Evolutionary conservation across 2,113 vertebrate species (phyloP).

Genomic region (Podarcis muralis): DNA sequence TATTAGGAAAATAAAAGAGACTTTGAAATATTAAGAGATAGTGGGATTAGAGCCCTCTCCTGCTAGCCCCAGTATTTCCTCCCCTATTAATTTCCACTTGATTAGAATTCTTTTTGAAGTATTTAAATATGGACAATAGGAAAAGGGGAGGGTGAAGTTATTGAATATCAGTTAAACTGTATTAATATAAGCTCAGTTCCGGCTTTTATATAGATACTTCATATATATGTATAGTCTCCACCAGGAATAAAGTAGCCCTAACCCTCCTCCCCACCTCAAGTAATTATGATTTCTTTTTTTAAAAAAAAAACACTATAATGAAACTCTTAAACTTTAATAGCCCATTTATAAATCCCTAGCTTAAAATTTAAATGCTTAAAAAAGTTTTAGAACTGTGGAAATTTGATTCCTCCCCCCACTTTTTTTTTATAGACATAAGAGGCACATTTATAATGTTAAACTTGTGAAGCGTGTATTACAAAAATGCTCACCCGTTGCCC

Average conservation of each 20-base stretch:
- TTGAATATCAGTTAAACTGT: conserved; percentile 99
- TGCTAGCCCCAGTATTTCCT: conserved; percentile 92
- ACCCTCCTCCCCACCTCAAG: conserved; percentile 78
- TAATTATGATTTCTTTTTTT: conserved; percentile 76
- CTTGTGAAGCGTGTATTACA: conserved; percentile 49
- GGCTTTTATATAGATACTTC: conserved; percentile 83
- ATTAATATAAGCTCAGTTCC: conserved; percentile 93
- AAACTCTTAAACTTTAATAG: conserved; percentile 84
- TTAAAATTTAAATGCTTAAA: conserved; percentile 77
- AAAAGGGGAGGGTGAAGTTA: conserved; percentile 97
- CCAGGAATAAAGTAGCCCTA: conserved; percentile 80
- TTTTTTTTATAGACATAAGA: conserved; percentile 46
- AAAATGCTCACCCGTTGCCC: conserved; percentile 1
- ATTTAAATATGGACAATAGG: conserved; percentile 97
- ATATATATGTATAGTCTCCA: conserved; percentile 84
- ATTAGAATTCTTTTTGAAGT: conserved; percentile 99
- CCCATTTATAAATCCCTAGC: conserved; percentile 79
- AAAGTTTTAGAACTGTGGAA: conserved; percentile 76
- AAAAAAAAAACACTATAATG: conserved; percentile 72
- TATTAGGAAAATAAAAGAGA: conserved; percentile 99
- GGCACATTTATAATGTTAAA: conserved; percentile 46
- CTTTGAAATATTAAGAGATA: conserved; percentile 99
- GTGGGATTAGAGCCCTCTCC: conserved; percentile 98
- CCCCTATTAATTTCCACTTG: conserved; percentile 99
- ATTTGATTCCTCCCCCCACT: conserved; percentile 36